Conservation (phyloP, 2,113 vertebrate genomes). For the Phaethon lepturus region DNA sequence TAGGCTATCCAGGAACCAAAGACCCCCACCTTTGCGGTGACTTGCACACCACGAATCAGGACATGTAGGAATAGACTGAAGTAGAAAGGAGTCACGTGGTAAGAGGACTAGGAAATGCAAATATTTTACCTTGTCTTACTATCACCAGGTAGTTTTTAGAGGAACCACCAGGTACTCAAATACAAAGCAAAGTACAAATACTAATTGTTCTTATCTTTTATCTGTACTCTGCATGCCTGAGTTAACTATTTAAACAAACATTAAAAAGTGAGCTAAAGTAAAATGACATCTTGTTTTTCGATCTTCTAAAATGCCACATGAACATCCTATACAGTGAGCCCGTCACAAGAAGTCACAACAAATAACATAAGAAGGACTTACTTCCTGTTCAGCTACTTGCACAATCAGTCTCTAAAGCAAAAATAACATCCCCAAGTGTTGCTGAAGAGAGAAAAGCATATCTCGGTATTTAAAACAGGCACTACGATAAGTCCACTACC, state of each 20-base stretch:
- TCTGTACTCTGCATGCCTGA: background rate
- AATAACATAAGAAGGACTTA: background rate
- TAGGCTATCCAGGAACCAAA: background rate
- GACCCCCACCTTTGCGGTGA: background rate
- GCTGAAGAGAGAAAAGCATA: background rate
- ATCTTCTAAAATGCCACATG: background rate
- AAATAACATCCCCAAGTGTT: background rate
- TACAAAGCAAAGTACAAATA: background rate
- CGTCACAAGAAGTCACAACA: background rate
- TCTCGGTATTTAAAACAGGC: background rate
- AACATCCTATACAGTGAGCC: background rate
- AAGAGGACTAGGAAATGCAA: background rate
- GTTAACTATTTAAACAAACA: conserved; percentile 1
- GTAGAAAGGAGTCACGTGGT: background rate
- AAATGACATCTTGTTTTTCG: background rate
- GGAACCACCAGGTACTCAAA: background rate
- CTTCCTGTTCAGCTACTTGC: background rate
- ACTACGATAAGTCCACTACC: background rate
- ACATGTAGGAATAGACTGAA: background rate
- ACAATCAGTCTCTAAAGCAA: background rate
- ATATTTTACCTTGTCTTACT: background rate
- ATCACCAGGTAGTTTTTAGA: background rate
- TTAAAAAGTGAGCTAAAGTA: background rate
- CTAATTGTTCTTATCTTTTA: background rate
- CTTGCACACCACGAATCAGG: background rate